Conservation (phyloP, 2,113 vertebrate species). For the Hydrochoerus hydrochaeris region DNA sequence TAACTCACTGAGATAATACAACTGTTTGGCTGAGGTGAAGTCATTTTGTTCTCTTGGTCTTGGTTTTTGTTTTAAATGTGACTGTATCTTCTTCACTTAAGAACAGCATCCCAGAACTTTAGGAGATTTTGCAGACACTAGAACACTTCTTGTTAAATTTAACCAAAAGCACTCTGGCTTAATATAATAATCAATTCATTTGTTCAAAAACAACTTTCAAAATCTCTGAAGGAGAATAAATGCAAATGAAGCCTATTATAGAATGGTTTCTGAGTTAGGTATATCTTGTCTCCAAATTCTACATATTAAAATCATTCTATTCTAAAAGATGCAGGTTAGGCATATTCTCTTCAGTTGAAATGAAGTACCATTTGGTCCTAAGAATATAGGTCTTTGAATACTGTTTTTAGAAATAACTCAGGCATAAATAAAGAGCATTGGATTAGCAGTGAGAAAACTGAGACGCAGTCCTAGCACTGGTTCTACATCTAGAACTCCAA, state of each 20-base stretch:
- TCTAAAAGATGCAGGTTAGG: conserved; percentile 42
- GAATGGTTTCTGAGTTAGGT: conserved; percentile 63
- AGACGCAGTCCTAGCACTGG: background rate
- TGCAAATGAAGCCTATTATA: conserved; percentile 57
- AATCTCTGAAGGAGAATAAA: conserved; percentile 71
- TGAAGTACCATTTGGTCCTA: conserved; percentile 7
- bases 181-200: conserved; percentile 61
- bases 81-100: conserved; percentile 28
- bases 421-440: background rate
- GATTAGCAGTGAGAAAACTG: background rate
- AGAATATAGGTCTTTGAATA: background rate
- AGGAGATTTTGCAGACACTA: conserved; percentile 4
- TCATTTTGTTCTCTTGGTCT: conserved; percentile 44
- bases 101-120: background rate
- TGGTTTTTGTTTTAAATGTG: conserved; percentile 54
- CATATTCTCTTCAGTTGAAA: conserved; percentile 54
- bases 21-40: background rate
- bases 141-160: conserved; percentile 54
- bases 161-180: conserved; percentile 52
- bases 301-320: conserved; percentile 57
- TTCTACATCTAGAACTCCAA: conserved; percentile 8
- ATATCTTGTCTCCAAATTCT: conserved; percentile 60
- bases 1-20: conserved; percentile 7
- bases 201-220: conserved; percentile 71
- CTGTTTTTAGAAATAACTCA: conserved; percentile 45